Evolutionary conservation across 1,140 invertebrate genomes (phyloP).

Genomic region (Coboldia fuscipes): DNA sequence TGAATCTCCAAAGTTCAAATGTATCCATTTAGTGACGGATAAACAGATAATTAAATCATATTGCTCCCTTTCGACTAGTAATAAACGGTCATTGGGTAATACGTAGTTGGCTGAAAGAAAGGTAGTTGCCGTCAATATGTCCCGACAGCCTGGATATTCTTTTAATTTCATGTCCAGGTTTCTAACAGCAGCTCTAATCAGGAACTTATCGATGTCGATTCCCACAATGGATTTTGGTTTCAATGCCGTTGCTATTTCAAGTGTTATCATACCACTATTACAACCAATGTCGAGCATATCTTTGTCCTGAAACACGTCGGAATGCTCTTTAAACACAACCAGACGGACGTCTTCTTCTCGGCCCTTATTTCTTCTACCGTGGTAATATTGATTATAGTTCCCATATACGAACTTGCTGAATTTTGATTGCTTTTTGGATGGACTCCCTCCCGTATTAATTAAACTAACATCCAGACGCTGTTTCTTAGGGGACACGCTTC

Average conservation of each 20-base stretch:
- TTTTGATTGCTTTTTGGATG: too few relatives aligned
- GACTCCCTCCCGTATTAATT: too few relatives aligned
- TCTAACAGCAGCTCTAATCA: conserved; percentile 36
- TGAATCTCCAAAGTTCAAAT: conserved; percentile 91
- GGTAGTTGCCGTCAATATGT: not conserved
- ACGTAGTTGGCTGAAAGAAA: conserved; percentile 57
- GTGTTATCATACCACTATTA: conserved; percentile 85
- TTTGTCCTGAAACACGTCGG: conserved; percentile 68
- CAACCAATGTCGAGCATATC: conserved; percentile 92
- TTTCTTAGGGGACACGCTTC: too few relatives aligned
- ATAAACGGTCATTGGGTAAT: conserved; percentile 55
- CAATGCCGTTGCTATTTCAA: conserved; percentile 64
- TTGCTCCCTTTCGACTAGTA: conserved; percentile 61
- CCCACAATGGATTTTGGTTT: conserved; percentile 65
- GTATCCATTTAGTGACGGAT: conserved; percentile 95
- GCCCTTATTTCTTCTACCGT: conserved; percentile 68
- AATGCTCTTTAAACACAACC: conserved; percentile 46
- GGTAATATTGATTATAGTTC: conserved; percentile 49
- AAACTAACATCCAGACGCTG: too few relatives aligned
- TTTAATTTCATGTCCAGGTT: conserved; percentile 8
- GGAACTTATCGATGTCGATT: conserved; percentile 81
- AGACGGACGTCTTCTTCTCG: conserved; percentile 62
- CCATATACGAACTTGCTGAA: conserved; percentile 13
- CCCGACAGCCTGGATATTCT: conserved; percentile 2
- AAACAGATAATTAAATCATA: conserved; percentile 89